These are phyloP conservation scores for Sarcophaga peregrina DNA, from an alignment of 1,140 invertebrate genomes.

Conservation along the genomic window DNA sequence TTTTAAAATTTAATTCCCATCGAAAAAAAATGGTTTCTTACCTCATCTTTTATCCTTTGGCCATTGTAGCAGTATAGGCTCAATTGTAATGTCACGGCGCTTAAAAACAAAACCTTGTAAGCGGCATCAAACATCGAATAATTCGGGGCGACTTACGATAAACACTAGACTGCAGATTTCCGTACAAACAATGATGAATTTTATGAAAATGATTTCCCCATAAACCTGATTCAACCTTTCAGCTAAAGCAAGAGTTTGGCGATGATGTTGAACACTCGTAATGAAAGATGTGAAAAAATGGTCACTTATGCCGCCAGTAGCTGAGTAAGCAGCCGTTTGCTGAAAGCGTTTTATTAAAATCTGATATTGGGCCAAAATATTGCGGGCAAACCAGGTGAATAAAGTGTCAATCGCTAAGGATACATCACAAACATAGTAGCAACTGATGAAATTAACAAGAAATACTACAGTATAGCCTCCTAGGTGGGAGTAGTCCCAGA, in stretches of 20 bases:
- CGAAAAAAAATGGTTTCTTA: not conserved
- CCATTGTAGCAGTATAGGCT: constrained; percentile 52
- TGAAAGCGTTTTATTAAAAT: constrained; percentile 30
- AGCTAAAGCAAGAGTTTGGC: constrained; percentile 44
- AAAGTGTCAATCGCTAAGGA: constrained; percentile 48
- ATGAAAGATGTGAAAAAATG: not conserved
- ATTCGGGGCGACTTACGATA: constrained; percentile 47
- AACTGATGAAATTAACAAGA: not conserved
- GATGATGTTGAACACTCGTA: not conserved
- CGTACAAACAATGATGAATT: constrained; percentile 53
- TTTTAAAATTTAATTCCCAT: not conserved
- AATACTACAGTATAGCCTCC: constrained; percentile 2
- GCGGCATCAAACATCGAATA: constrained; percentile 50
- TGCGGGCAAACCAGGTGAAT: constrained; percentile 53
- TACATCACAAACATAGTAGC: constrained; percentile 7
- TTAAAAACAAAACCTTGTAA: constrained; percentile 48
- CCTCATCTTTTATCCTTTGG: constrained; percentile 51
- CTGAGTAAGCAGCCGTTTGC: not conserved
- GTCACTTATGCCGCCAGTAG: not conserved
- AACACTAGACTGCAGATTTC: constrained; percentile 52
- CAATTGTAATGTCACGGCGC: constrained; percentile 47
- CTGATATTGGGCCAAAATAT: constrained; percentile 37
- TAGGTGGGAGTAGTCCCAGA: constrained; percentile 6
- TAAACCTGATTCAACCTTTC: constrained; percentile 48
- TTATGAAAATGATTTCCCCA: constrained; percentile 53